Evolutionary conservation across 1,140 invertebrate genomes (phyloP).

Genomic region (Leptinotarsa undecemlineata): DNA sequence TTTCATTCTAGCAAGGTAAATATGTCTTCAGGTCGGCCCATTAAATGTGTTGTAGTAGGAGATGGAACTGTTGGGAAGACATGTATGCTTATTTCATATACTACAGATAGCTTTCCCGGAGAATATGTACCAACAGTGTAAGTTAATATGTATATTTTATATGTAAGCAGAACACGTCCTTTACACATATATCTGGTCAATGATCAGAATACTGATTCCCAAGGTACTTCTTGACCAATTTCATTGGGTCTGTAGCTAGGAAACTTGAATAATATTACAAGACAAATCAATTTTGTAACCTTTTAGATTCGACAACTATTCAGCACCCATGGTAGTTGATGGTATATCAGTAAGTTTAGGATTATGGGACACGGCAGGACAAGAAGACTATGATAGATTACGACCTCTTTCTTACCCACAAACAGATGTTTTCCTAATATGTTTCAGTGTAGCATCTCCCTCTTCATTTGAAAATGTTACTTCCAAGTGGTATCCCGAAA

Average conservation of each 20-base stretch:
- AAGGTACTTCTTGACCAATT: too few species aligned
- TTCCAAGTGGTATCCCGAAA: slow-evolving; percentile 99
- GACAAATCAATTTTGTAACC: neutral
- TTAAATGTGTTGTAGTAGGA: slow-evolving; percentile 96
- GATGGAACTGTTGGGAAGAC: slow-evolving; percentile 96
- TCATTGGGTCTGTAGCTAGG: too few species aligned
- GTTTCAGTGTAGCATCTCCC: slow-evolving; percentile 96
- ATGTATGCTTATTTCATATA: slow-evolving; percentile 98
- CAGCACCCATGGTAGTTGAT: slow-evolving; percentile 96
- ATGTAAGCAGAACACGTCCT: too few species aligned
- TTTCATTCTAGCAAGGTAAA: slow-evolving; percentile 44
- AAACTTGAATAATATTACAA: too few species aligned
- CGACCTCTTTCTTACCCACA: slow-evolving; percentile 92
- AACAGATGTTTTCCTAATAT: slow-evolving; percentile 98
- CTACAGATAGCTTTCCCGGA: slow-evolving; percentile 97
- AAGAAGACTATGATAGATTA: slow-evolving; percentile 96
- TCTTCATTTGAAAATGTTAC: slow-evolving; percentile 99
- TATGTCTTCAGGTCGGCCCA: slow-evolving; percentile 85
- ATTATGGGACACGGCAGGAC: slow-evolving; percentile 94
- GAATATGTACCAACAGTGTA: slow-evolving; percentile 97
- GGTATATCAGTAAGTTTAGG: slow-evolving; percentile 94
- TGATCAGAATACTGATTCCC: too few species aligned
- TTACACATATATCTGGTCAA: too few species aligned
- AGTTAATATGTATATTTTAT: slow-evolving; percentile 56
- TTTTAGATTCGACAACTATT: slow-evolving; percentile 94